Percentiles rank a stretch among this genome's conserved stretches.
These are phyloP conservation scores for Galeruca laticollis DNA, from an alignment of 2,888 invertebrate genomes.

Conservation along the genomic window DNA sequence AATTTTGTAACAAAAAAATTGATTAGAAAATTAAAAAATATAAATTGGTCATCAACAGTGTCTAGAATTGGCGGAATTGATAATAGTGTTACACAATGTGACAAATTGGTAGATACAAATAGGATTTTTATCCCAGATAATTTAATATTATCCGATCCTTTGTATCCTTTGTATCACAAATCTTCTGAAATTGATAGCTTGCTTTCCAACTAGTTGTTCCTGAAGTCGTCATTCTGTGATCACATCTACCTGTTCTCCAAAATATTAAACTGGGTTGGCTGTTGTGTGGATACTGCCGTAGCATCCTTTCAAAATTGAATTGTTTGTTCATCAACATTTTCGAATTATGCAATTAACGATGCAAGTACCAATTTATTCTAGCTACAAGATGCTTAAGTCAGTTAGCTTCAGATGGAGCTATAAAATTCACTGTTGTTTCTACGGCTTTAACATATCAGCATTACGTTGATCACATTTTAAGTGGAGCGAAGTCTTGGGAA, in stretches of 20 bases:
- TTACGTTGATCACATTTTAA: background rate
- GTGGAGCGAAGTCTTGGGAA: background rate
- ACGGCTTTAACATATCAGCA: background rate
- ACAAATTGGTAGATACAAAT: background rate
- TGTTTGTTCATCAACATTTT: background rate
- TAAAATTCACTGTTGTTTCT: background rate
- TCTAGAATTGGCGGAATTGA: background rate
- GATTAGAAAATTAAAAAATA: background rate
- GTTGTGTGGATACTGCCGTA: background rate
- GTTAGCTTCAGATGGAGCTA: too few relatives aligned
- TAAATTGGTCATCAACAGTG: background rate
- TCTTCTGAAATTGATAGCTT: background rate
- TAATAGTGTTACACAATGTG: background rate
- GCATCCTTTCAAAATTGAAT: background rate
- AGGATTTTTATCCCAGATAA: background rate
- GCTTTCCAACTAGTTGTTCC: background rate
- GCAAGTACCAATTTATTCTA: background rate
- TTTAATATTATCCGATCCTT: background rate
- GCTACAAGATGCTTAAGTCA: too few relatives aligned
- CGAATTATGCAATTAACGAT: background rate
- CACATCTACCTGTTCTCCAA: too few relatives aligned
- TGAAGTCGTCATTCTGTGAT: background rate
- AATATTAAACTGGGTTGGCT: constrained; percentile 2
- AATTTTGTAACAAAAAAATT: background rate
- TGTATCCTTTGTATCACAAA: background rate